Percentiles rank a stretch among this genome's conserved stretches.
phyloP scores from a whole-genome alignment of 2,797 vertebrate species.

The Melopsittacus undulatus region DNA sequence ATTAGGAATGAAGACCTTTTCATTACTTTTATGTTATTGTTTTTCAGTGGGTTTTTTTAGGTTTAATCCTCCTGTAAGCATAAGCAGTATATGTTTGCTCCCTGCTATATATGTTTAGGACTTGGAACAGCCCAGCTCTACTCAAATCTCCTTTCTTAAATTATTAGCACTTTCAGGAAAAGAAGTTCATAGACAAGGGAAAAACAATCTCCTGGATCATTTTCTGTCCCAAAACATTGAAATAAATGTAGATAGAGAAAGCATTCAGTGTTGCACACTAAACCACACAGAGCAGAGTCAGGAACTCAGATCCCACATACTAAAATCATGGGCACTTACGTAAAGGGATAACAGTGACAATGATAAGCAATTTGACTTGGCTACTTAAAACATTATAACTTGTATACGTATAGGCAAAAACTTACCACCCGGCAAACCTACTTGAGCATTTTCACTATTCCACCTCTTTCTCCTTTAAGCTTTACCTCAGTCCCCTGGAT shows the following conservation, averaged over 20 bases:
- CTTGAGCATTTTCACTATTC: neutral
- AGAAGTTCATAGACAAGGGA: neutral
- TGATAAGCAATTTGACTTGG: neutral
- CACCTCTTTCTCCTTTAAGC: neutral
- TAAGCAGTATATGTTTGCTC: neutral
- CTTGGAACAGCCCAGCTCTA: neutral
- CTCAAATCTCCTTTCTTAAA: neutral
- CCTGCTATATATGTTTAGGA: neutral
- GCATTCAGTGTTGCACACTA: neutral
- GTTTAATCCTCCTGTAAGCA: neutral
- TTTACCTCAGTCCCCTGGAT: neutral
- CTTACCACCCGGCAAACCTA: neutral
- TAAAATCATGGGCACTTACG: neutral
- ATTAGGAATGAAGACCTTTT: neutral
- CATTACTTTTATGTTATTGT: neutral
- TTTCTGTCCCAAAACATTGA: neutral
- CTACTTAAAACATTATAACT: neutral
- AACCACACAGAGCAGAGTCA: neutral
- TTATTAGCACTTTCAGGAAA: neutral
- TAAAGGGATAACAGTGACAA: accelerated
- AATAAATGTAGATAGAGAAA: neutral
- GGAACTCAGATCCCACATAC: neutral
- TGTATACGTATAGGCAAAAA: neutral
- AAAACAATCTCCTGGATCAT: neutral
- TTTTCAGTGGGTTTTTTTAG: neutral